These are phyloP conservation scores for Nezara viridula DNA, from an alignment of 2,888 invertebrate genomes.

Conservation along the genomic window DNA sequence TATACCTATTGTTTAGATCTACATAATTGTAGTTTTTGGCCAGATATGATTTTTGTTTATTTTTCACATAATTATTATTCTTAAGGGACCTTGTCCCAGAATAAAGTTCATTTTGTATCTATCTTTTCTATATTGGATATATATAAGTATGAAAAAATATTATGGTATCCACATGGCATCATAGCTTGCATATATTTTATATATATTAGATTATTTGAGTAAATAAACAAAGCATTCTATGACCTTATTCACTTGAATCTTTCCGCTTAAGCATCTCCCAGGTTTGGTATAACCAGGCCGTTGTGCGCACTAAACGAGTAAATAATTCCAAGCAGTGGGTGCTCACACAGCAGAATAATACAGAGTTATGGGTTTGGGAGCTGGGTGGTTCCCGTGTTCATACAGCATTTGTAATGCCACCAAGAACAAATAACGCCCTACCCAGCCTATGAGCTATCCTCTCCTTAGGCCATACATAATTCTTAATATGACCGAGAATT, in stretches of 20 bases:
- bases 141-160: too few species aligned
- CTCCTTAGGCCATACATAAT: neutral
- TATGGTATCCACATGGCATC: too few species aligned
- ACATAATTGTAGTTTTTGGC: too few species aligned
- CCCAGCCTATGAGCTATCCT: neutral
- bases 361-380: neutral
- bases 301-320: neutral
- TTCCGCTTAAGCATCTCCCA: neutral
- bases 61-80: too few species aligned
- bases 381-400: neutral
- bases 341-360: neutral
- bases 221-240: too few species aligned
- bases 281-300: neutral
- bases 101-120: too few species aligned
- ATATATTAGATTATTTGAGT: too few species aligned
- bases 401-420: neutral
- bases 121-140: too few species aligned
- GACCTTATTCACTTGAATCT: neutral
- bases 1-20: too few species aligned
- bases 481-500: neutral
- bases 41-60: too few species aligned
- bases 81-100: too few species aligned
- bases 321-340: constrained; percentile 13
- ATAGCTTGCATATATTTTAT: too few species aligned
- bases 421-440: neutral